These are phyloP conservation scores for Nothoprocta perdicaria DNA, from an alignment of 2,113 vertebrate genomes.

Conservation along the genomic window DNA sequence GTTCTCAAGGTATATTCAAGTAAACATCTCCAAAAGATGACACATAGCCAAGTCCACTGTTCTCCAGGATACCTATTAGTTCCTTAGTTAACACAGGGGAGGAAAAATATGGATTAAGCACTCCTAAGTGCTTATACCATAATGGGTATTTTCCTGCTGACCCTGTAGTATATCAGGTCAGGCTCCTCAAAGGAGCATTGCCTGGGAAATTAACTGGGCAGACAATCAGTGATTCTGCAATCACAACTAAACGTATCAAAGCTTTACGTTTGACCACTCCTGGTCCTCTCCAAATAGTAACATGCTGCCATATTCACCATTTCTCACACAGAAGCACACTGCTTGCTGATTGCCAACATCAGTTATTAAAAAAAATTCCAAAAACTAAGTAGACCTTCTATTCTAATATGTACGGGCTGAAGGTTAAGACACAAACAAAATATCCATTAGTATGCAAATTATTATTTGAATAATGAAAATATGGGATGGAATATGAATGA, in stretches of 20 bases:
- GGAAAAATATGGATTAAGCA: not conserved
- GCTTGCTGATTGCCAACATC: not conserved
- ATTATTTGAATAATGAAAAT: slow-evolving; percentile 1
- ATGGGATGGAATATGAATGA: not conserved
- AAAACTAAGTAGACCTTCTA: not conserved
- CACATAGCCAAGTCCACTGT: accelerated
- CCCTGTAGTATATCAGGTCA: not conserved
- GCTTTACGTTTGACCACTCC: not conserved
- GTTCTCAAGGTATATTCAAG: accelerated
- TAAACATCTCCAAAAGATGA: not conserved
- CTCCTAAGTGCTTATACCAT: not conserved
- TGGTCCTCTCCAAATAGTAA: not conserved
- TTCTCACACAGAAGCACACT: not conserved
- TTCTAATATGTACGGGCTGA: not conserved
- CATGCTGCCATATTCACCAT: not conserved
- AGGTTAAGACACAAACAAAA: not conserved
- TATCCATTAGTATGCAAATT: not conserved
- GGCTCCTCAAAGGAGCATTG: not conserved
- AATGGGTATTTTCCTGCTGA: accelerated
- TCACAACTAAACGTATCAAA: not conserved
- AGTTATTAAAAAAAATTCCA: not conserved
- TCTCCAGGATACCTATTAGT: not conserved
- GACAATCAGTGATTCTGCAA: not conserved
- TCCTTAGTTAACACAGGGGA: not conserved
- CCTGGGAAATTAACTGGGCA: not conserved